Percentiles rank a stretch among this genome's conserved stretches.
Conservation (phyloP, 2,888 invertebrate species). For the Willowsia nigromaculata region DNA sequence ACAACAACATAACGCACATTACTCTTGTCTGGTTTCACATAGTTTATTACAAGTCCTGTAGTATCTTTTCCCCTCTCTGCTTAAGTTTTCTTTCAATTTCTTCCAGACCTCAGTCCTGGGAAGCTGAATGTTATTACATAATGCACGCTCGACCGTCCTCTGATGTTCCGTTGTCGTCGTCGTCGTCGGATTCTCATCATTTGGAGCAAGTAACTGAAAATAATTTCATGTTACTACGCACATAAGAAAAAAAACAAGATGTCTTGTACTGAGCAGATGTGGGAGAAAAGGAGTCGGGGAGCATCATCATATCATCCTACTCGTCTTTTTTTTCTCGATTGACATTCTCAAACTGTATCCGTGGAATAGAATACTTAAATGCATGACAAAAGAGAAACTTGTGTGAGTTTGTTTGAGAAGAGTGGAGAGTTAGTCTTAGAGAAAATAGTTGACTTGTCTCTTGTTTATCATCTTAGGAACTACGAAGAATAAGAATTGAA, state of each 20-base stretch:
- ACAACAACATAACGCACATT: constrained; percentile 19
- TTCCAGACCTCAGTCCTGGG: not conserved
- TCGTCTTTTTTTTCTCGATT: constrained; percentile 46
- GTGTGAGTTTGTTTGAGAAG: not conserved
- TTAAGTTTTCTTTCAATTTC: constrained; percentile 37
- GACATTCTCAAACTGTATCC: constrained; percentile 49
- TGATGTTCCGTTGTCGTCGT: constrained; percentile 5
- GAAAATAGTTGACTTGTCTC: constrained; percentile 49
- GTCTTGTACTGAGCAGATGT: not conserved
- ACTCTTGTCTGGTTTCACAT: constrained; percentile 37
- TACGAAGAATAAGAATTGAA: constrained; percentile 17
- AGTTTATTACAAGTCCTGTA: not conserved
- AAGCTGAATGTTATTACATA: constrained; percentile 38
- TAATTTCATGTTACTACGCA: constrained; percentile 17
- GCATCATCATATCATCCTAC: not conserved
- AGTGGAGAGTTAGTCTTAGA: not conserved
- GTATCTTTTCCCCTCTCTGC: not conserved
- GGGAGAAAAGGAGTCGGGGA: not conserved
- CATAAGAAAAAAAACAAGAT: not conserved
- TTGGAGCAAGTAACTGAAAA: constrained; percentile 15
- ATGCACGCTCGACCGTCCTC: constrained; percentile 50
- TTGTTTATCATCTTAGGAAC: constrained; percentile 56
- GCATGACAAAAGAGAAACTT: not conserved
- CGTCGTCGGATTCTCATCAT: constrained; percentile 28
- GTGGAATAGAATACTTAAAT: constrained; percentile 53